Percentiles rank a stretch among this genome's conserved stretches.
These are phyloP conservation scores for Oryzias woworae DNA, from an alignment of 2,113 vertebrate species.

Conservation along the genomic window DNA sequence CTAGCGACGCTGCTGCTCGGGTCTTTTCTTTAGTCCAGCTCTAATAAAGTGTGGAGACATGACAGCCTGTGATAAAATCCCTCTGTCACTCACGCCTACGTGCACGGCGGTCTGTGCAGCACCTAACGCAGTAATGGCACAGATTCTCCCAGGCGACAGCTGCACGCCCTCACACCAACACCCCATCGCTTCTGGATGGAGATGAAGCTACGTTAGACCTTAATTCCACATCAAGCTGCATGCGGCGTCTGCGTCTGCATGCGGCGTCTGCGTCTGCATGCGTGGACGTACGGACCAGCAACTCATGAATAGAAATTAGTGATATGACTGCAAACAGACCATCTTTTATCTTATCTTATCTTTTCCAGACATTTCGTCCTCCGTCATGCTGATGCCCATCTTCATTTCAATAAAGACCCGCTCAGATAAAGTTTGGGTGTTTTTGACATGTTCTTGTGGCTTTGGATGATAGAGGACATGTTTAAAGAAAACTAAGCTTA, in stretches of 20 bases:
- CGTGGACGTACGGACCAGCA: constrained; percentile 23
- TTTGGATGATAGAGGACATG: too few relatives aligned
- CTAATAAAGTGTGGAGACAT: constrained; percentile 51
- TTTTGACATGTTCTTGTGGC: too few relatives aligned
- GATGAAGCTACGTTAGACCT: constrained; percentile 45
- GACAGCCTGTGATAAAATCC: constrained; percentile 53
- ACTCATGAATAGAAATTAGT: constrained; percentile 60
- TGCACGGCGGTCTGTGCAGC: constrained; percentile 18
- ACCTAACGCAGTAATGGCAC: constrained; percentile 18
- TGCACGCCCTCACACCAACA: constrained; percentile 55
- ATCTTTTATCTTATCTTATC: constrained; percentile 14
- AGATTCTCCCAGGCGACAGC: constrained; percentile 41
- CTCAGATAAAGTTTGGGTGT: too few relatives aligned
- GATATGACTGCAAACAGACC: constrained; percentile 30
- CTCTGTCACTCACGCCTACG: constrained; percentile 45
- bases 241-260: constrained; percentile 42
- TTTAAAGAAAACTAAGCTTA: too few relatives aligned
- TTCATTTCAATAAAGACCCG: too few relatives aligned
- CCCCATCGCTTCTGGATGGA: constrained; percentile 62
- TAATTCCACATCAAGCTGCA: constrained; percentile 62
- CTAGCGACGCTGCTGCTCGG: not conserved
- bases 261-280: constrained; percentile 16
- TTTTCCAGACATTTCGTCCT: too few relatives aligned
- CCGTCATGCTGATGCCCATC: too few relatives aligned
- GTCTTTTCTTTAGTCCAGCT: constrained; percentile 27